A percentile compares a stretch with the other conserved stretches of the same genome.
Evolutionary conservation across 2,113 vertebrate species (phyloP).

Genomic region (Lophius piscatorius): DNA sequence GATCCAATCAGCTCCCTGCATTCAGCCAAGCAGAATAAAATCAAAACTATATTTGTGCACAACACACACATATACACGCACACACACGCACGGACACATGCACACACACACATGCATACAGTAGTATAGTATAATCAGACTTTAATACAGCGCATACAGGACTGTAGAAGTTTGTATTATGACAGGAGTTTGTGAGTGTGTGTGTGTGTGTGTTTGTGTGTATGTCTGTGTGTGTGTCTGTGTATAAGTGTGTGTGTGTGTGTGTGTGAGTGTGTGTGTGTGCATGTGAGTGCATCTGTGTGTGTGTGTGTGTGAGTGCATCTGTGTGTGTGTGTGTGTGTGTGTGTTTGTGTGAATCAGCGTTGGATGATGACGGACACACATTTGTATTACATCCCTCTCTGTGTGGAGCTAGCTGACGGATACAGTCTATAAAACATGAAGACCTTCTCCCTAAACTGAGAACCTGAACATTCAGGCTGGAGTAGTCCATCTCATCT

Average conservation of each 20-base stretch:
- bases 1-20: slow-evolving; percentile 69
- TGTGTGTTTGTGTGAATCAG: slow-evolving; percentile 6
- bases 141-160: slow-evolving; percentile 32
- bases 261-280: not conserved
- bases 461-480: slow-evolving; percentile 15
- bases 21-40: slow-evolving; percentile 56
- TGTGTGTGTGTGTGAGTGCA: slow-evolving; percentile 4
- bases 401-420: slow-evolving; percentile 43
- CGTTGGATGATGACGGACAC: slow-evolving; percentile 49
- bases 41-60: slow-evolving; percentile 56
- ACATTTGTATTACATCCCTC: slow-evolving; percentile 60
- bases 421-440: slow-evolving; percentile 33
- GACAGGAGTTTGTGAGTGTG: slow-evolving; percentile 9
- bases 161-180: slow-evolving; percentile 25
- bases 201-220: no score
- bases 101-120: slow-evolving; percentile 2
- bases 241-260: no score
- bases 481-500: no score
- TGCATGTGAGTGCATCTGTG: slow-evolving; percentile 25
- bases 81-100: no score
- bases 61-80: not conserved
- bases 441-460: no score
- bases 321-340: slow-evolving; percentile 2
- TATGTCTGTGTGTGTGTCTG: no score
- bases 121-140: slow-evolving; percentile 28